Conservation (phyloP, 2,888 invertebrate genomes). For the Phyllotreta striolata region DNA sequence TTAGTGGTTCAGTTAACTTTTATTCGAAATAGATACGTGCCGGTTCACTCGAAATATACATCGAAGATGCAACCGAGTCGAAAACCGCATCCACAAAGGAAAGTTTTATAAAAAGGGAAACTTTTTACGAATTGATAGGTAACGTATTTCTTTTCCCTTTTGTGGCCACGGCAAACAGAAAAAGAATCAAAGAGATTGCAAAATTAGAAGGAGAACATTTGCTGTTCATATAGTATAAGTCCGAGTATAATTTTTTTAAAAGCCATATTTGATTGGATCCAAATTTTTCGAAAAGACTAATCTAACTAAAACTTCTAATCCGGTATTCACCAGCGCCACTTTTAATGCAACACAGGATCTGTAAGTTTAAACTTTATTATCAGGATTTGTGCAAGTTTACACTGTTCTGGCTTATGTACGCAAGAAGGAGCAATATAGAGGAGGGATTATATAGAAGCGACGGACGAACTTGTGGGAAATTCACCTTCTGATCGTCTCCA, state of each 20-base stretch:
- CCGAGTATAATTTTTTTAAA: no score
- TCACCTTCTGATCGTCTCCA: slow-evolving; percentile 23
- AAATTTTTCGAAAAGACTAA: slow-evolving; percentile 3
- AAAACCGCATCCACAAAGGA: slow-evolving; percentile 1
- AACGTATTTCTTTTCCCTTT: no score
- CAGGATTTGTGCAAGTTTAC: slow-evolving; percentile 16
- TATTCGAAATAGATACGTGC: slow-evolving; percentile 36
- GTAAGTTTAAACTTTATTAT: slow-evolving; percentile 27
- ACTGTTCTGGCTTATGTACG: slow-evolving; percentile 17
- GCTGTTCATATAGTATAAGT: no score
- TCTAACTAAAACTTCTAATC: slow-evolving; percentile 4
- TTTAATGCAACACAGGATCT: slow-evolving; percentile 6
- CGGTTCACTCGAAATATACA: slow-evolving; percentile 21
- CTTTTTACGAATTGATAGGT: slow-evolving; percentile 1
- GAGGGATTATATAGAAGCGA: slow-evolving; percentile 22
- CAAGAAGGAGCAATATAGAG: slow-evolving; percentile 19
- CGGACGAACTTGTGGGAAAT: slow-evolving; percentile 27
- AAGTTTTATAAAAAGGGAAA: slow-evolving; percentile 2
- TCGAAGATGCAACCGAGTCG: slow-evolving; percentile 13
- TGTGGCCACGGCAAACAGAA: no score
- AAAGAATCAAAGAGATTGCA: no score
- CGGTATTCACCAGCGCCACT: slow-evolving; percentile 2
- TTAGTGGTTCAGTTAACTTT: slow-evolving; percentile 39
- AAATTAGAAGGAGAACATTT: no score
- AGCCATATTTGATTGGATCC: not conserved